Conservation (phyloP, 2,888 invertebrate species). For the Oscheius sp. region DNA sequence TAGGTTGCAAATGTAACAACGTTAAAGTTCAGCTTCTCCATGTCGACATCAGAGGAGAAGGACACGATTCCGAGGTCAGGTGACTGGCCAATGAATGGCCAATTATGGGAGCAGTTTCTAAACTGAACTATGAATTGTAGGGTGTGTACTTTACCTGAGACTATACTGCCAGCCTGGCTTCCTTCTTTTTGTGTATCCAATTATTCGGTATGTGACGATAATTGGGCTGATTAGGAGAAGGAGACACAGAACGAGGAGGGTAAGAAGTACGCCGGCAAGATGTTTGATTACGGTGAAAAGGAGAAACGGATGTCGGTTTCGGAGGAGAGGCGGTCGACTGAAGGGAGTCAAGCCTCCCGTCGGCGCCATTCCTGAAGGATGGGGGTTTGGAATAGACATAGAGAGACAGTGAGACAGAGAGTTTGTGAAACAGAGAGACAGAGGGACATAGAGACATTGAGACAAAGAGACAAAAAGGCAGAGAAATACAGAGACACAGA, state of each 20-base stretch:
- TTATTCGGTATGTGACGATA: slow-evolving; percentile 2
- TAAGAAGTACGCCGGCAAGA: slow-evolving; percentile 19
- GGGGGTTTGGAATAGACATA: not conserved
- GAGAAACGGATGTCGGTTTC: not conserved
- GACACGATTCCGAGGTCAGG: slow-evolving; percentile 23
- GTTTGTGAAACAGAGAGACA: too few relatives aligned
- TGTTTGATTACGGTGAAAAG: not conserved
- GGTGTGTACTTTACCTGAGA: not conserved
- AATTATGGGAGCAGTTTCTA: slow-evolving; percentile 22
- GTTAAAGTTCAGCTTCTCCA: slow-evolving; percentile 17
- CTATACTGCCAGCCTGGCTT: slow-evolving; percentile 14
- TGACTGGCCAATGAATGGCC: slow-evolving; percentile 7
- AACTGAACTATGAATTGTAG: not conserved
- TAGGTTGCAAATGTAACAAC: not conserved
- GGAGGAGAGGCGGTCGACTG: slow-evolving; percentile 30
- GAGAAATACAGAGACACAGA: not conserved
- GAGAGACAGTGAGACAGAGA: slow-evolving; percentile 6
- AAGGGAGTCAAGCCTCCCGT: slow-evolving; percentile 31
- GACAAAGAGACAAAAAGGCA: not conserved
- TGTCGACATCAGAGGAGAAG: slow-evolving; percentile 28
- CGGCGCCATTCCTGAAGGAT: slow-evolving; percentile 1
- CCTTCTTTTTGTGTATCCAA: slow-evolving; percentile 23
- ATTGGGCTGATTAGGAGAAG: slow-evolving; percentile 16
- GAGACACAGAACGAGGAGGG: slow-evolving; percentile 6
- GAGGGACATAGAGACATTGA: too few relatives aligned